Percentiles rank a stretch among this genome's conserved stretches.
These are phyloP conservation scores for Olivierus martensii DNA, from an alignment of 1,140 invertebrate genomes.

Conservation along the genomic window DNA sequence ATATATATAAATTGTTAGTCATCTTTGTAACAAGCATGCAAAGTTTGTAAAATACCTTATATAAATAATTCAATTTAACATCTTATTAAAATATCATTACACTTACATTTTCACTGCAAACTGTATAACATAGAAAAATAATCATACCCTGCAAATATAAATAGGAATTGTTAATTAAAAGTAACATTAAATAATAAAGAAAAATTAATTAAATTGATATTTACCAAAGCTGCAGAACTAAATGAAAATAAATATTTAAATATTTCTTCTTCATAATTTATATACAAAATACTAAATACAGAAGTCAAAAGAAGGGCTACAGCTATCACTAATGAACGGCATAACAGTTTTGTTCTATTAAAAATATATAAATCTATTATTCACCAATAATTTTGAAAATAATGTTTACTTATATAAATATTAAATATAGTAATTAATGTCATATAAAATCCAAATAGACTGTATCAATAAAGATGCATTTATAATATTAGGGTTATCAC, in stretches of 20 bases:
- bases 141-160: conserved; percentile 7
- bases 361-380: no score
- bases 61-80: no score
- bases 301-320: conserved; percentile 8
- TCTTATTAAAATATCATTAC: no score
- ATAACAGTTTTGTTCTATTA: conserved; percentile 5
- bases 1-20: no score
- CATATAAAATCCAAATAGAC: no score
- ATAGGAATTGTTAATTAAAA: neutral
- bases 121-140: conserved; percentile 11
- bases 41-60: no score
- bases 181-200: neutral
- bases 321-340: conserved; percentile 9
- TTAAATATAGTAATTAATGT: no score
- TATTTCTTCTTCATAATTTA: conserved; percentile 13
- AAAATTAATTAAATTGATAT: neutral
- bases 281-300: conserved; percentile 13
- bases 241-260: conserved; percentile 13
- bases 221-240: conserved; percentile 10
- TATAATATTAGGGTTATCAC: no score
- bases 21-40: no score
- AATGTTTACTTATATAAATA: no score
- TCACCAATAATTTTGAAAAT: no score
- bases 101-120: conserved; percentile 15
- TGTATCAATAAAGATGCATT: no score